A percentile compares a stretch with the other conserved stretches of the same genome.
phyloP scores from a whole-genome alignment of 2,113 vertebrate species.

The Xiphophorus hellerii region DNA sequence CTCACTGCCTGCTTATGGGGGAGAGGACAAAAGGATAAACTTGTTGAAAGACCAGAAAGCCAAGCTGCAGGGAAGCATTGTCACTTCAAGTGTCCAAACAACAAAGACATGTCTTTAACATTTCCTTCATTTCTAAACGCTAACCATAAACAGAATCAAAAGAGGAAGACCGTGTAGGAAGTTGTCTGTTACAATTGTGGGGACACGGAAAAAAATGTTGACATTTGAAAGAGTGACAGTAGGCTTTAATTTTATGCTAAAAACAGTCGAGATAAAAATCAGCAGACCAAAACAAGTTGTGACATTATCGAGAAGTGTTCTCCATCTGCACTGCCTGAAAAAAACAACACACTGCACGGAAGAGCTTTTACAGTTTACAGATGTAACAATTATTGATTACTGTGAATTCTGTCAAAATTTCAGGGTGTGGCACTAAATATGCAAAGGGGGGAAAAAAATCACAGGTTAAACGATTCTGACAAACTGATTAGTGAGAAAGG shows the following conservation, averaged over 20 bases:
- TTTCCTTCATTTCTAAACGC: conserved; percentile 10
- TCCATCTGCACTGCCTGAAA: neutral
- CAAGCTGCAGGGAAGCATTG: conserved; percentile 17
- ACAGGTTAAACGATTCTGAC: neutral
- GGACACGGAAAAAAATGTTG: neutral
- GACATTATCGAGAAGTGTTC: neutral
- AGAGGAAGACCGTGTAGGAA: conserved; percentile 55
- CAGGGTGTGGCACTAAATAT: conserved; percentile 41
- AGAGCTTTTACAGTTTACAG: neutral
- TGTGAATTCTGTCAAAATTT: neutral
- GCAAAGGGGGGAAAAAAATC: neutral
- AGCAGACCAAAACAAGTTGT: neutral
- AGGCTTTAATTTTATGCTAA: neutral
- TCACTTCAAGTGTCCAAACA: conserved; percentile 11
- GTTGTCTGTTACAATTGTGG: conserved; percentile 27
- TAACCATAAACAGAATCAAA: conserved; percentile 26
- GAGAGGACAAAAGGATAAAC: conserved; percentile 38
- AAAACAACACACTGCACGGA: neutral
- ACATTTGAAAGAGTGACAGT: neutral
- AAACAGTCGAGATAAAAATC: neutral
- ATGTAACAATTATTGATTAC: neutral
- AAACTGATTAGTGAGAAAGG: neutral
- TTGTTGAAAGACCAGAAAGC: conserved; percentile 37
- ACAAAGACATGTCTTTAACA: neutral
- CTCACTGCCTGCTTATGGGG: conserved; percentile 28